Evolutionary conservation across 1,140 invertebrate genomes (phyloP).

Genomic region (Drosophila triauraria): DNA sequence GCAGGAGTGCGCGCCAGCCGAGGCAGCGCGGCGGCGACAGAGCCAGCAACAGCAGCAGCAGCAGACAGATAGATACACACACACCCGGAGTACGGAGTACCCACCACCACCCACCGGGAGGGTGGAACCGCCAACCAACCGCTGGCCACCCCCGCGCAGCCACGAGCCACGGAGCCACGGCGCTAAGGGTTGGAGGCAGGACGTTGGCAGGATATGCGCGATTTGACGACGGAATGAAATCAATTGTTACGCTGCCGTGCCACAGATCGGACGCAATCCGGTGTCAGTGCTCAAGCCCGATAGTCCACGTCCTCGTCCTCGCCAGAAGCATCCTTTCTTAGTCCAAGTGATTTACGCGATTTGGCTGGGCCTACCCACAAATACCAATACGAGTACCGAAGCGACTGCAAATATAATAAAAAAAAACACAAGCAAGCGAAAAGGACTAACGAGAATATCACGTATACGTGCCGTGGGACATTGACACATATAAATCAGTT

Average conservation of each 20-base stretch:
- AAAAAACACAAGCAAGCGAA: conserved; percentile 2
- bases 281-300: conserved; percentile 69
- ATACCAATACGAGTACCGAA: conserved; percentile 5
- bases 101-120: conserved; percentile 47
- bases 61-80: conserved; percentile 72
- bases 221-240: conserved; percentile 85
- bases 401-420: not conserved
- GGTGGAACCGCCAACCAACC: conserved; percentile 36
- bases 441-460: conserved; percentile 31
- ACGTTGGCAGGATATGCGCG: conserved; percentile 83
- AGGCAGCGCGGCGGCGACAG: conserved; percentile 50
- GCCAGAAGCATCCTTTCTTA: conserved; percentile 55
- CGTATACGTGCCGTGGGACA: conserved; percentile 54
- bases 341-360: conserved; percentile 56
- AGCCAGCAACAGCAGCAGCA: conserved; percentile 47
- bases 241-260: conserved; percentile 85
- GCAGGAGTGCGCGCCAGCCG: conserved; percentile 27
- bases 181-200: conserved; percentile 51
- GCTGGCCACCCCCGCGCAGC: conserved; percentile 48
- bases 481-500: conserved; percentile 76
- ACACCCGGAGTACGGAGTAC: conserved; percentile 22
- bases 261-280: conserved; percentile 85
- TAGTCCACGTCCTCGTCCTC: conserved; percentile 20
- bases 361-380: conserved; percentile 41
- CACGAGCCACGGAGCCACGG: conserved; percentile 2